These are phyloP conservation scores for Andrena flavipes DNA, from an alignment of 2,888 invertebrate species.

Conservation along the genomic window DNA sequence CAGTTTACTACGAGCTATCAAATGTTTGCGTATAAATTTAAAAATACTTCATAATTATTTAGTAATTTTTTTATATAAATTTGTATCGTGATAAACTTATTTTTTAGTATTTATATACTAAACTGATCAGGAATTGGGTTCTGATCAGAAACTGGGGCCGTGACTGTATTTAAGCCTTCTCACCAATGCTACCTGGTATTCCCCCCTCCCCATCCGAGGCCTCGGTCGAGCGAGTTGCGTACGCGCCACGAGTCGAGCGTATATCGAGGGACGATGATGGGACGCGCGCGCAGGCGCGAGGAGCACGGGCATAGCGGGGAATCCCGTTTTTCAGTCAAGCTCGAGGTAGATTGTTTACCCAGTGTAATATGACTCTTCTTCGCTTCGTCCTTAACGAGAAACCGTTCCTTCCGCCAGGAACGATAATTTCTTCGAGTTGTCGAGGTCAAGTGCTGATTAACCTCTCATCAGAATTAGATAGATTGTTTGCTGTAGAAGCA, in stretches of 20 bases:
- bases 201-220: neutral
- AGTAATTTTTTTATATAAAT: no score
- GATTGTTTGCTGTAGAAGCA: neutral
- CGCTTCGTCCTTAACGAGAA: neutral
- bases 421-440: neutral
- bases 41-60: no score
- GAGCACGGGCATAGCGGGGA: neutral
- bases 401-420: neutral
- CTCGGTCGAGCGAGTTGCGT: neutral
- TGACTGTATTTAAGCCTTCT: no score
- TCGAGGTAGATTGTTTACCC: conserved; percentile 1
- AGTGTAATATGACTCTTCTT: neutral
- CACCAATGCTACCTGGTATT: no score
- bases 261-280: neutral
- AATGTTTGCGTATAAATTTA: no score
- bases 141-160: no score
- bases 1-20: no score
- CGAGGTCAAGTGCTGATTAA: neutral
- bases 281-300: neutral
- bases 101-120: no score
- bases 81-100: no score
- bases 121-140: no score
- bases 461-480: neutral
- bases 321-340: conserved; percentile 1
- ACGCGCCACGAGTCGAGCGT: neutral